phyloP scores from a whole-genome alignment of 2,113 vertebrate species.

The Salvelinus fontinalis region DNA sequence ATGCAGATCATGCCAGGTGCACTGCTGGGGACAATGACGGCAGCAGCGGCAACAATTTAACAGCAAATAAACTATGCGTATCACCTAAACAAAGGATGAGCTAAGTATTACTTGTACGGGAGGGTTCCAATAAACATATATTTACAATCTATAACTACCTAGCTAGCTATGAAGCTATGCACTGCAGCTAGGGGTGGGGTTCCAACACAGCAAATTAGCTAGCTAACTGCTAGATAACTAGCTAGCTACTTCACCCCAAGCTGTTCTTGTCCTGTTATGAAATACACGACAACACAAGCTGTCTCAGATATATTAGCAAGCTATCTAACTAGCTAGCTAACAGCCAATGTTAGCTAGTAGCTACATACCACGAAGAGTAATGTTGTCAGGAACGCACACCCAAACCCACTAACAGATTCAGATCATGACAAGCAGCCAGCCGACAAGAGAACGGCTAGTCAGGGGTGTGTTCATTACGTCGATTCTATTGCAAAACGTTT shows the following conservation, averaged over 20 bases:
- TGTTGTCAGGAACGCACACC: too few species aligned
- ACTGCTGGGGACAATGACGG: not conserved
- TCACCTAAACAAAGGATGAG: not conserved
- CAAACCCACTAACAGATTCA: too few species aligned
- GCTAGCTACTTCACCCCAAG: not conserved
- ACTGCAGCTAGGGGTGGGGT: conserved; percentile 1
- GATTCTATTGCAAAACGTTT: too few species aligned
- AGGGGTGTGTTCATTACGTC: too few species aligned
- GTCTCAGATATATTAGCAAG: not conserved
- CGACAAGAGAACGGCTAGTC: too few species aligned
- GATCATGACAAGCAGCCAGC: too few species aligned
- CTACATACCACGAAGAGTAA: not conserved
- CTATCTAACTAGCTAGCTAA: not conserved
- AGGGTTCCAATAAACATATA: not conserved
- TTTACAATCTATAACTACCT: not conserved
- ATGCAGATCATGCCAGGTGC: too few species aligned
- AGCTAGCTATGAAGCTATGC: not conserved
- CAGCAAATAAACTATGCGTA: not conserved
- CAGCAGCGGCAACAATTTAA: not conserved
- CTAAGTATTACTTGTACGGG: not conserved
- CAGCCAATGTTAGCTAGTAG: not conserved
- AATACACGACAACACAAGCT: not conserved
- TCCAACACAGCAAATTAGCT: not conserved
- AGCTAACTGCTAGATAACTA: not conserved
- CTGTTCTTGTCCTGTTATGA: not conserved